Base-by-base conservation (phyloP, 2,113 vertebrate genomes). In the Platichthys flesus region DNA sequence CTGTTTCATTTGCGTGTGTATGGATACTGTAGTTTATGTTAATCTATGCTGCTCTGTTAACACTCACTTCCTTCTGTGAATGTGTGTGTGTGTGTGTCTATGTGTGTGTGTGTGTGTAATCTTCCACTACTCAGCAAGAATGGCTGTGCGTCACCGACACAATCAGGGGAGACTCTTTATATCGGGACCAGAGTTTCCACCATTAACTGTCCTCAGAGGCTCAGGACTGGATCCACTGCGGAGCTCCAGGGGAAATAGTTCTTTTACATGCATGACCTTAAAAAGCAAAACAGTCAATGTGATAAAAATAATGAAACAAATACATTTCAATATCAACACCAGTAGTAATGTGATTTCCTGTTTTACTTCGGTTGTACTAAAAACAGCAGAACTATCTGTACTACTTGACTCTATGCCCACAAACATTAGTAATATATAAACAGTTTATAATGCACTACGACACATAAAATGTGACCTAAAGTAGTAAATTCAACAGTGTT, bases 171-270 rank as follows among this genome's bases (percentile, higher is more conserved):
- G 83, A 31, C 5, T 74, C 76, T 85, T 83, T 84, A 84, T 85
- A 87, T 86, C 79, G 59, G 78, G 69, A 79, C 40, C 73, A 78
- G 79, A 90, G 86, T 90, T 90, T 92, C 89, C 90, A 91, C 79
- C 85, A 84, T 85, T 83, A 88, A 65, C 45, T 49, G 61, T 82
- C 84, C 72, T 67, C 67, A 18, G 78, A 63, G 81, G 82, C 84
- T 79, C 23, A 3, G 81, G 65, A 65, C 68, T 59, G 37, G 64
- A 83, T 65, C 26, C 71, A 57, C 61, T 47, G 71, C 60, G 66
- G 74, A 77, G 56, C 59, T 58, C 37, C 37, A 73, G 21, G 31
- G 57, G 63, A 81, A 31, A 79, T 9, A 51, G 16, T 49, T 77
- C 16, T 57, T 66, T n/a, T 64, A 40, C 63, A 79, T 70, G 62